Conservation (phyloP, 2,888 invertebrate species). For the Ecdyonurus torrentis region DNA sequence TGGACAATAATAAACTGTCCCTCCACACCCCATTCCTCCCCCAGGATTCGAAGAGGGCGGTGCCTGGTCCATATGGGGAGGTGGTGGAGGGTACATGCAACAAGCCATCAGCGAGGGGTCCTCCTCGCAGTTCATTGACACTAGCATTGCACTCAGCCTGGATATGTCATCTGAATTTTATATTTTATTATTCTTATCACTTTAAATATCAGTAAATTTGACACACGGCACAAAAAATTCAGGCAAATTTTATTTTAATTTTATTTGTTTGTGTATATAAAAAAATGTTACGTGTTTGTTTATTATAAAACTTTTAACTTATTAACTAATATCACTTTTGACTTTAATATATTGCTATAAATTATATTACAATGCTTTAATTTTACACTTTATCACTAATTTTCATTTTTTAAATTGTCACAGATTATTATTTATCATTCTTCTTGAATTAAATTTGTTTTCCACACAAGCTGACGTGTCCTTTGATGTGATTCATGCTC, state of each 20-base stretch:
- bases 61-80: neutral
- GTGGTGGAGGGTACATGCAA: neutral
- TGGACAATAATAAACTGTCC: neutral
- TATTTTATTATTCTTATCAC: neutral
- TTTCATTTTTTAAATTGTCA: neutral
- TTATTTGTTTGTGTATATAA: too few relatives aligned
- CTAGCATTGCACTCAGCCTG: neutral
- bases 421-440: neutral
- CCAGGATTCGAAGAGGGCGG: neutral
- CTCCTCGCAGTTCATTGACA: neutral
- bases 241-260: too few relatives aligned
- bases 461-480: neutral
- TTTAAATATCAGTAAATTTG: too few relatives aligned
- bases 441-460: neutral
- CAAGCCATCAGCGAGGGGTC: neutral
- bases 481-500: neutral
- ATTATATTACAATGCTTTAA: neutral
- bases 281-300: neutral
- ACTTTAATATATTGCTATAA: neutral
- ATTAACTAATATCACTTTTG: neutral
- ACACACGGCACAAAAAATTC: too few relatives aligned
- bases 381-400: neutral
- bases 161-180: neutral
- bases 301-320: neutral
- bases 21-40: neutral